These are phyloP conservation scores for Synodontis membranacea DNA, from an alignment of 2,113 vertebrate genomes.

Conservation along the genomic window DNA sequence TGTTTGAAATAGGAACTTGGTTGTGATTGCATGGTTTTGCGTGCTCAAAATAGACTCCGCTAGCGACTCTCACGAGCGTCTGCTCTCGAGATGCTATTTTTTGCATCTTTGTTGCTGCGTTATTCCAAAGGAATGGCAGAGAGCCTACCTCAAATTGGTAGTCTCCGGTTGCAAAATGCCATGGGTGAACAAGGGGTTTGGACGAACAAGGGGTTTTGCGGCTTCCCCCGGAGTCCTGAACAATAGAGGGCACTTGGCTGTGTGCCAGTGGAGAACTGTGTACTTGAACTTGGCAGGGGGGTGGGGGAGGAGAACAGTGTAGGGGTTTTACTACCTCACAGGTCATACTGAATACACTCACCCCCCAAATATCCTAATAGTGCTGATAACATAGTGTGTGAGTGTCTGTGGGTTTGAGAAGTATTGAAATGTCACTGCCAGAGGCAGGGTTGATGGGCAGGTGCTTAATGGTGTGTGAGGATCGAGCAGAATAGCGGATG, in stretches of 20 bases:
- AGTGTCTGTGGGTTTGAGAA: neutral
- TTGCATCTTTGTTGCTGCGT: conserved; percentile 42
- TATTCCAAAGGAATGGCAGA: conserved; percentile 35
- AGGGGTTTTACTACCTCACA: neutral
- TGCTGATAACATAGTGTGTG: neutral
- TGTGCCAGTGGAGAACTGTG: conserved; percentile 35
- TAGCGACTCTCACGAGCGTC: conserved; percentile 30
- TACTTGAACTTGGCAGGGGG: conserved; percentile 1
- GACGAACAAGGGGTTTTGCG: conserved; percentile 7
- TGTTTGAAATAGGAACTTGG: conserved; percentile 51
- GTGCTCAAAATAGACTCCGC: conserved; percentile 49
- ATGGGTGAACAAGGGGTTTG: conserved; percentile 30
- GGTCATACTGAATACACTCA: neutral
- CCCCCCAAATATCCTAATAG: neutral
- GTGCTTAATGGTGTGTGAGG: conserved; percentile 42
- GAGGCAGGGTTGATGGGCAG: conserved; percentile 28
- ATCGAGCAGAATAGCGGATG: conserved; percentile 38
- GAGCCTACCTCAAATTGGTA: conserved; percentile 49
- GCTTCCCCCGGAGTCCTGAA: conserved; percentile 16
- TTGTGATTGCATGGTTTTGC: conserved; percentile 49
- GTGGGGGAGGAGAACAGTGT: neutral
- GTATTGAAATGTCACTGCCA: conserved; percentile 34
- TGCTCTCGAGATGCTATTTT: conserved; percentile 47
- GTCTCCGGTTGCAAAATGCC: conserved; percentile 39
- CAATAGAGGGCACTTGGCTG: neutral